These are phyloP conservation scores for Fragum whitleyi DNA, from an alignment of 2,888 invertebrate species.

Conservation along the genomic window DNA sequence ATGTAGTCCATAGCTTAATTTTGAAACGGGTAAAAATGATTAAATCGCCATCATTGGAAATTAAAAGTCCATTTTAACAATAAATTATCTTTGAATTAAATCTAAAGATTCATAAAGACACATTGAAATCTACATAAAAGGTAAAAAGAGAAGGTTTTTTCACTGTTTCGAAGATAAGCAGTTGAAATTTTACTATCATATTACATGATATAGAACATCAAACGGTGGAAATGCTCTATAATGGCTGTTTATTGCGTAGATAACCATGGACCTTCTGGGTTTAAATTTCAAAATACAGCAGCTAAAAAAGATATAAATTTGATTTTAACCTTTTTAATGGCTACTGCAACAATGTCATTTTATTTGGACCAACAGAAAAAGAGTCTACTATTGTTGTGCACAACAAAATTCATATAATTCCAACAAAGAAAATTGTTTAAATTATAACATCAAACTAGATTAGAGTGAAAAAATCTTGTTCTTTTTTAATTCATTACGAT, in stretches of 20 bases:
- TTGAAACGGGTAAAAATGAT: background rate
- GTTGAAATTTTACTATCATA: conserved; percentile 26
- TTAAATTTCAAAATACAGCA: conserved; percentile 51
- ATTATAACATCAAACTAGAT: too few relatives aligned
- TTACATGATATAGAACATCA: conserved; percentile 52
- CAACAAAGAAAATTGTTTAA: too few relatives aligned
- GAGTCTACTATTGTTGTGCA: too few relatives aligned
- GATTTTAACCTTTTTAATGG: conserved; percentile 45
- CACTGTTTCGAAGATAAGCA: conserved; percentile 16
- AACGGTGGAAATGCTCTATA: conserved; percentile 36
- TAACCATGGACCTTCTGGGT: conserved; percentile 42
- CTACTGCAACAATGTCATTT: background rate
- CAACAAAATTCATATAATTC: too few relatives aligned
- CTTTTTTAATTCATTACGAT: too few relatives aligned
- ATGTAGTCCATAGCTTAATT: too few relatives aligned
- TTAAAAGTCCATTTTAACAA: background rate
- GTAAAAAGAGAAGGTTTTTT: conserved; percentile 7
- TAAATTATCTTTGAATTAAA: background rate
- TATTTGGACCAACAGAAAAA: background rate
- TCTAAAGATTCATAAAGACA: background rate
- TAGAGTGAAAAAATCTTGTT: too few relatives aligned
- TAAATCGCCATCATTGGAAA: background rate
- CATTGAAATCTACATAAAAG: conserved; percentile 6
- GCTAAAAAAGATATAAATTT: conserved; percentile 49
- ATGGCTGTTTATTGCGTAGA: conserved; percentile 45